phyloP scores from a whole-genome alignment of 1,140 invertebrate species.

The Sarcophaga bullata region DNA sequence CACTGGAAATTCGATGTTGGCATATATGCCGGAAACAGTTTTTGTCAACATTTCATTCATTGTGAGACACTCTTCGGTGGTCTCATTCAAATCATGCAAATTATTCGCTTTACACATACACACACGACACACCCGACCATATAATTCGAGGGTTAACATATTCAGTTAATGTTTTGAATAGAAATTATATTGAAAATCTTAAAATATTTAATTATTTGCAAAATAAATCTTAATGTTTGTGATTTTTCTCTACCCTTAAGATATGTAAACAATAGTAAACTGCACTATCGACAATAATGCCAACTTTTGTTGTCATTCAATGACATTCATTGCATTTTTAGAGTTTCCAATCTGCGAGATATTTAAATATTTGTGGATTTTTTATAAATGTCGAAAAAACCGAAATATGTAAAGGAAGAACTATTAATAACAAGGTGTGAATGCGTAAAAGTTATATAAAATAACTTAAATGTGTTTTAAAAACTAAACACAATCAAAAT shows the following conservation, averaged over 20 bases:
- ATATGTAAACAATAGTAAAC: conserved; percentile 15
- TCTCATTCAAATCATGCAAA: conserved; percentile 14
- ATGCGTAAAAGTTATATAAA: no score
- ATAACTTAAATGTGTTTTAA: no score
- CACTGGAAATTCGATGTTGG: conserved; percentile 20
- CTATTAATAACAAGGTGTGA: no score
- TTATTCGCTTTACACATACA: conserved; percentile 23
- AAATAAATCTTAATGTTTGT: background rate
- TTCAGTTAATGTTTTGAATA: background rate
- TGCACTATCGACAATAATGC: conserved; percentile 16
- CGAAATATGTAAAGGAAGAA: no score
- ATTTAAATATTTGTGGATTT: no score
- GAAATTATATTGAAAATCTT: background rate
- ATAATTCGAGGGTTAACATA: background rate
- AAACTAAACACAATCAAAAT: no score
- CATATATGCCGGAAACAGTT: conserved; percentile 6
- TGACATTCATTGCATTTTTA: background rate
- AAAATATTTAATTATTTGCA: conserved; percentile 8
- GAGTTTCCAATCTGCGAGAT: no score
- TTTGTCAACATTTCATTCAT: conserved; percentile 23
- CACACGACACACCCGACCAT: conserved; percentile 20
- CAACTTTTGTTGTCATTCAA: background rate
- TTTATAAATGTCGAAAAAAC: no score
- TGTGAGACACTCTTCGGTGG: conserved; percentile 3
- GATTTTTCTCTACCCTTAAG: conserved; percentile 22